These are phyloP conservation scores for Zosterops japonicus DNA, from an alignment of 2,113 vertebrate species.

Conservation along the genomic window DNA sequence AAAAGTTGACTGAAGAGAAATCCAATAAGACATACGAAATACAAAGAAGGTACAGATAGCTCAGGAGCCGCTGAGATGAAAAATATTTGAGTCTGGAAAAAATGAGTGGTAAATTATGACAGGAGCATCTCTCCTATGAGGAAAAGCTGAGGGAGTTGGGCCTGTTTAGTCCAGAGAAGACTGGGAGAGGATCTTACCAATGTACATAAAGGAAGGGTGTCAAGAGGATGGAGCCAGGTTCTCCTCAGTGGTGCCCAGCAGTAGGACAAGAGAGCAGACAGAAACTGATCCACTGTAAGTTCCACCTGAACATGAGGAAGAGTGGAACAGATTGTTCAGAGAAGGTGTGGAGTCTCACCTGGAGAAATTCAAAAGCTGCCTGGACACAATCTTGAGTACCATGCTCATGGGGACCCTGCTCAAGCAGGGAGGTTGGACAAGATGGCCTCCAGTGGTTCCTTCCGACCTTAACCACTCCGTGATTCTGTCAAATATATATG, in stretches of 20 bases:
- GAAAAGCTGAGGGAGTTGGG: neutral
- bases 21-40: neutral
- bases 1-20: slow-evolving; percentile 23
- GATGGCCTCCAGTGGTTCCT: neutral
- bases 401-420: neutral
- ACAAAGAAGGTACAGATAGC: slow-evolving; percentile 39
- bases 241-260: neutral
- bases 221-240: neutral
- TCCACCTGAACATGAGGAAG: neutral
- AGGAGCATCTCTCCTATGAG: neutral
- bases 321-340: neutral
- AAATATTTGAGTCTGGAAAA: slow-evolving; percentile 23
- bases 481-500: neutral
- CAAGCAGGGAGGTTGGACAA: neutral
- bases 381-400: neutral
- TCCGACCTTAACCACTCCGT: neutral
- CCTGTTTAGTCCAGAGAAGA: neutral
- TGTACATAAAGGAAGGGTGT: neutral
- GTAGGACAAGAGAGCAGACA: neutral
- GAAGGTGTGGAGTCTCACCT: neutral
- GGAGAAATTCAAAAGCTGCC: neutral
- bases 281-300: neutral
- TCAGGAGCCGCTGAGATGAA: neutral
- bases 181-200: neutral
- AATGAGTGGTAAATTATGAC: neutral